A percentile compares a stretch with the other conserved stretches of the same genome.
Conservation (phyloP, 2,113 vertebrate species). For the Megaptera novaeangliae region DNA sequence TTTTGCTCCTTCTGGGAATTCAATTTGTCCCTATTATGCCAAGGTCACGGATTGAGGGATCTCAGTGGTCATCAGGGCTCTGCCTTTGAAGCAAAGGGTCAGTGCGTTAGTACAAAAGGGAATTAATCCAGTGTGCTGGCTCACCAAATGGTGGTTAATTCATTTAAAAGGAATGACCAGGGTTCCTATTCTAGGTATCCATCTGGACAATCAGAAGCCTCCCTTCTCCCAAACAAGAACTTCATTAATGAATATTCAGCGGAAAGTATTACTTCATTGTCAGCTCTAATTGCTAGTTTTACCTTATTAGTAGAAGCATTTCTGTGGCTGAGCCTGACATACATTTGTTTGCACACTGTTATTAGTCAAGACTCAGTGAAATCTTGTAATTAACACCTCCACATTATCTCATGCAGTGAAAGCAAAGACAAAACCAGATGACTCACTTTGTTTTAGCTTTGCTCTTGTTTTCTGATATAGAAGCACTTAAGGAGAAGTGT, state of each 20-base stretch:
- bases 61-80: constrained; percentile 73
- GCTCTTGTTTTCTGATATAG: constrained; percentile 84
- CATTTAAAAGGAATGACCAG: constrained; percentile 81
- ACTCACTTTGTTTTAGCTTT: constrained; percentile 86
- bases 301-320: constrained; percentile 85
- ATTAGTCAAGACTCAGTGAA: constrained; percentile 86
- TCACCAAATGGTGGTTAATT: constrained; percentile 81
- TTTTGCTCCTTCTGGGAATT: constrained; percentile 83
- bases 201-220: constrained; percentile 79
- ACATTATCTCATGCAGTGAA: constrained; percentile 86
- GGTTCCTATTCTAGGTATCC: constrained; percentile 76
- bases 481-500: constrained; percentile 82
- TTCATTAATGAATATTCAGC: constrained; percentile 86
- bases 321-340: constrained; percentile 83
- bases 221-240: constrained; percentile 73
- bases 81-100: constrained; percentile 83
- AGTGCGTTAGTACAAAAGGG: constrained; percentile 82
- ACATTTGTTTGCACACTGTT: constrained; percentile 89
- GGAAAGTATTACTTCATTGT: constrained; percentile 83
- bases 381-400: constrained; percentile 88
- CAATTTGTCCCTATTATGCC: constrained; percentile 81
- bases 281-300: constrained; percentile 86
- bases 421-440: constrained; percentile 85
- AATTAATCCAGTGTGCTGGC: constrained; percentile 79
- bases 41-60: constrained; percentile 79